Evolutionary conservation across 2,113 vertebrate species (phyloP).

Genomic region (Sclerurus mexicanus): DNA sequence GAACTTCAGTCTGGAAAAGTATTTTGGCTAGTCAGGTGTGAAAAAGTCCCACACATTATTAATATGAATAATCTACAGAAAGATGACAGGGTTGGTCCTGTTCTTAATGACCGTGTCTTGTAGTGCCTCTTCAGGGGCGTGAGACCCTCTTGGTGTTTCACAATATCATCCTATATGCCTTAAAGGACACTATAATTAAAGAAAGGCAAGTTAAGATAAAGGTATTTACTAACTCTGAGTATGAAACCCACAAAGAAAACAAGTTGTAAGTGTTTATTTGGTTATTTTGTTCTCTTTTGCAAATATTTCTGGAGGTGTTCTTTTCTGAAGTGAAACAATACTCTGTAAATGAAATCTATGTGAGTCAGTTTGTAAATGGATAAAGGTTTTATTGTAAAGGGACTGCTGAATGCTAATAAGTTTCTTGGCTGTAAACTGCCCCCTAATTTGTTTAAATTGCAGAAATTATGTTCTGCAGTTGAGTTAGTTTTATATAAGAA

Average conservation of each 20-base stretch:
- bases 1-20: neutral
- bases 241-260: neutral
- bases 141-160: neutral
- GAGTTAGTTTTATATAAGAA: neutral
- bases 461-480: neutral
- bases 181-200: neutral
- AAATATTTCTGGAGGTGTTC: neutral
- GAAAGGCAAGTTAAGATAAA: neutral
- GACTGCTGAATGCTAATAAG: neutral
- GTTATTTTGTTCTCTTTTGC: neutral
- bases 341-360: neutral
- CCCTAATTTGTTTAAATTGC: neutral
- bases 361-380: neutral
- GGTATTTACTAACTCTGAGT: neutral
- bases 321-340: neutral
- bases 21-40: neutral
- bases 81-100: neutral
- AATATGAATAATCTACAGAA: neutral
- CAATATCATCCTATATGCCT: neutral
- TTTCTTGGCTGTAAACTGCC: neutral
- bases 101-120: neutral
- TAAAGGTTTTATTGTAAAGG: neutral
- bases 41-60: neutral
- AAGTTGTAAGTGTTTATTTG: neutral
- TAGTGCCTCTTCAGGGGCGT: neutral